A percentile compares a stretch with the other conserved stretches of the same genome.
phyloP scores from a whole-genome alignment of 2,113 vertebrate genomes.

The Anhinga rufa region DNA sequence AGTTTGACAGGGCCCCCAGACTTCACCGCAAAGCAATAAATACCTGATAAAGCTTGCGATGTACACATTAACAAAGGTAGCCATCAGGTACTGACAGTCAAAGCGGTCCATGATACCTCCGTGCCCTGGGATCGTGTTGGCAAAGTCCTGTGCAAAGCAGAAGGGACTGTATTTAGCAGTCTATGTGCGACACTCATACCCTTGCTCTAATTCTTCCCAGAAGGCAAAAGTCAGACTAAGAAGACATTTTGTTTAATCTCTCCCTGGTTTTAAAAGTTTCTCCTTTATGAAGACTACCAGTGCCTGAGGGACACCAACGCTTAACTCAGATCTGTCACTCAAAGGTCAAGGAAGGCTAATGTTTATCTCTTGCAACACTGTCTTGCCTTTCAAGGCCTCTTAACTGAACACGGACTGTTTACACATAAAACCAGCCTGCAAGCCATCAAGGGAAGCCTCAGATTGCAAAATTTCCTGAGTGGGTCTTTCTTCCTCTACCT shows the following conservation, averaged over 20 bases:
- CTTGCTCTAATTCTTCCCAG: neutral
- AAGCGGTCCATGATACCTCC: constrained; percentile 99
- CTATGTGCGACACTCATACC: fast-evolving
- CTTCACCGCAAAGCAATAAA: no score
- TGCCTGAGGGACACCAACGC: neutral
- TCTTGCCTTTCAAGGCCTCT: neutral
- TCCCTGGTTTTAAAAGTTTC: neutral
- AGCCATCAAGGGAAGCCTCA: neutral
- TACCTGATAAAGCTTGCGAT: constrained; percentile 99
- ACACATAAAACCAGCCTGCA: neutral
- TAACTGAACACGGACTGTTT: neutral
- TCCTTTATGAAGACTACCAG: neutral
- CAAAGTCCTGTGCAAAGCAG: constrained; percentile 84
- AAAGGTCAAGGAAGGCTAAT: neutral
- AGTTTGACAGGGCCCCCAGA: neutral
- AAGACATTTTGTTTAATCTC: neutral
- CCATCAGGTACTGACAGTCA: constrained; percentile 99
- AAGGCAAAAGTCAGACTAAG: neutral
- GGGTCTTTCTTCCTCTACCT: neutral
- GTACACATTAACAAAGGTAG: constrained; percentile 99
- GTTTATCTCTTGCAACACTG: neutral
- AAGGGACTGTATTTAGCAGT: neutral
- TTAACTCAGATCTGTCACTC: neutral
- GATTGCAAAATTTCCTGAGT: neutral
- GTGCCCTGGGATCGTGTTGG: constrained; percentile 95